Evolutionary conservation across 2,797 vertebrate genomes (phyloP).

Genomic region (Mallotus villosus): DNA sequence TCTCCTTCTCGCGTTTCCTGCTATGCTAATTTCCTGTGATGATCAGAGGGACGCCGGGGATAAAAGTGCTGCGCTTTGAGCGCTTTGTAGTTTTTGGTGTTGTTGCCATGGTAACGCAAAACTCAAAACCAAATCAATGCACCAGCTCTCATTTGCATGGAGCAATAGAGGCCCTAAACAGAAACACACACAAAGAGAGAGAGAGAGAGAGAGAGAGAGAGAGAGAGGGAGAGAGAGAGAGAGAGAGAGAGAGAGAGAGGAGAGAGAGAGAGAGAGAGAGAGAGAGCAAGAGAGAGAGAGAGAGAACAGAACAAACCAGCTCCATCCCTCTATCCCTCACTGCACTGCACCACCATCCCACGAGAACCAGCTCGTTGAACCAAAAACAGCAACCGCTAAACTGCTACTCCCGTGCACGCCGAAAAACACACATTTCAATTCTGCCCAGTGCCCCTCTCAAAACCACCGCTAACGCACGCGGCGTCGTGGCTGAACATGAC

Average conservation of each 20-base stretch:
- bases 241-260: constrained; percentile 17
- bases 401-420: constrained; percentile 31
- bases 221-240: constrained; percentile 1
- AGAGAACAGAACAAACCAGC: constrained; percentile 40
- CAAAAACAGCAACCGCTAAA: constrained; percentile 33
- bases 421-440: constrained; percentile 7
- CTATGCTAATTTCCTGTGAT: constrained; percentile 78
- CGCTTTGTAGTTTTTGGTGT: constrained; percentile 76
- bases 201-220: constrained; percentile 29
- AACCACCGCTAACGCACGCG: not conserved
- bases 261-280: constrained; percentile 11
- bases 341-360: constrained; percentile 44
- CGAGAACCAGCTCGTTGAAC: constrained; percentile 40
- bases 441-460: not conserved
- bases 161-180: constrained; percentile 63
- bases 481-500: constrained; percentile 16
- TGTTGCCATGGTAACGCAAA: constrained; percentile 78
- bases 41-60: constrained; percentile 74
- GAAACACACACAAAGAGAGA: constrained; percentile 50
- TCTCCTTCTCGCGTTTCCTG: constrained; percentile 63
- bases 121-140: constrained; percentile 73
- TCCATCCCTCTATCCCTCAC: constrained; percentile 45
- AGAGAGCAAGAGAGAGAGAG: constrained; percentile 25
- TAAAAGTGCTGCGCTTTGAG: constrained; percentile 73
- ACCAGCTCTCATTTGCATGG: constrained; percentile 75